Conservation (phyloP, 2,113 vertebrate genomes). For the Globicephala melas region DNA sequence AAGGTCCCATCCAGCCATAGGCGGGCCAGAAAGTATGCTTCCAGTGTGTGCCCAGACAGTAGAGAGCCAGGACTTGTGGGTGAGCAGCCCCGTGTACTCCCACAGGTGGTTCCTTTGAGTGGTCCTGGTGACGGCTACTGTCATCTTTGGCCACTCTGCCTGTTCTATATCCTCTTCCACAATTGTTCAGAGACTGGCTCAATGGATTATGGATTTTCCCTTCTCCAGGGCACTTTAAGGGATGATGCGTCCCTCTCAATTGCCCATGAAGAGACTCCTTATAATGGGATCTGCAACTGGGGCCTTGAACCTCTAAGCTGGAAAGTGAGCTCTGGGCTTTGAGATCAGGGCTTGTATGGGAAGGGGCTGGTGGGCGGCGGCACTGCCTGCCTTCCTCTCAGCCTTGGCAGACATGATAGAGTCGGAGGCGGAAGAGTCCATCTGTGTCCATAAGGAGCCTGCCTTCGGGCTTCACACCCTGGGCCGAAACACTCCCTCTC, state of each 20-base stretch:
- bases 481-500: not conserved
- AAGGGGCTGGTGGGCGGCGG: accelerated
- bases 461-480: not conserved
- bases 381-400: accelerated
- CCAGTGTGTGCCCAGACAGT: not conserved
- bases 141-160: not conserved
- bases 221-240: not conserved
- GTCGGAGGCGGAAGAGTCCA: not conserved
- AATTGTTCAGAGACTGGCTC: not conserved
- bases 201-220: not conserved
- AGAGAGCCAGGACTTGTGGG: not conserved
- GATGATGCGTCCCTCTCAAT: not conserved
- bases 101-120: not conserved
- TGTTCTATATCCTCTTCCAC: not conserved
- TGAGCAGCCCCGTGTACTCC: too few relatives aligned
- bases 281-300: not conserved
- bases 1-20: not conserved
- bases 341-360: not conserved
- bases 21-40: not conserved
- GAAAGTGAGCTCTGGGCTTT: not conserved
- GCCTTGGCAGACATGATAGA: not conserved
- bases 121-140: not conserved
- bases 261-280: not conserved
- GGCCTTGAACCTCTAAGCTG: not conserved
- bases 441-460: not conserved